A percentile compares a stretch with the other conserved stretches of the same genome.
Conservation (phyloP, 2,888 invertebrate genomes). For the Sesamia inferens region DNA sequence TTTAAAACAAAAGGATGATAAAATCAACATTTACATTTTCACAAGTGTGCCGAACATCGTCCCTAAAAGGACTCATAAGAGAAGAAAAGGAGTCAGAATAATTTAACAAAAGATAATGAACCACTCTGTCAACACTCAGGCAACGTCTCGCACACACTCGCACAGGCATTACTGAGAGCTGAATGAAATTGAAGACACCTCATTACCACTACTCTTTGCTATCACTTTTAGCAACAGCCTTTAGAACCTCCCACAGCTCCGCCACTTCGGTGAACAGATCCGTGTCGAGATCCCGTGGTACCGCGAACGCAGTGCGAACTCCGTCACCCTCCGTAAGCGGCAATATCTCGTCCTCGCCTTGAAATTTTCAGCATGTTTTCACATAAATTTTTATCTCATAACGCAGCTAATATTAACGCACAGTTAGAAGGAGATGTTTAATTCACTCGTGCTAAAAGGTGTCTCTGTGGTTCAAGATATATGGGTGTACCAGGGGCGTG, state of each 20-base stretch:
- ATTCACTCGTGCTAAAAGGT: slow-evolving; percentile 41
- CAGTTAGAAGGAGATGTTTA: slow-evolving; percentile 52
- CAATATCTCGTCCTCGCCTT: slow-evolving; percentile 61
- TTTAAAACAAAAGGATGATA: slow-evolving; percentile 13
- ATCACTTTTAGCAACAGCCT: slow-evolving; percentile 23
- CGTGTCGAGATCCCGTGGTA: slow-evolving; percentile 62
- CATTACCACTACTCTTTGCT: slow-evolving; percentile 58
- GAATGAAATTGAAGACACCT: slow-evolving; percentile 68
- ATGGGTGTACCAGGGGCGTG: slow-evolving; percentile 7
- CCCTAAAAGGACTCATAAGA: slow-evolving; percentile 35
- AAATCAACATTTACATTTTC: slow-evolving; percentile 29
- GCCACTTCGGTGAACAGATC: slow-evolving; percentile 46
- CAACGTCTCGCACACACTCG: slow-evolving; percentile 62
- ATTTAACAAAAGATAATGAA: slow-evolving; percentile 73
- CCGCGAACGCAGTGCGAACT: slow-evolving; percentile 47
- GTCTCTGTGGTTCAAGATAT: slow-evolving; percentile 28
- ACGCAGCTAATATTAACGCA: slow-evolving; percentile 58
- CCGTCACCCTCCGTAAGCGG: slow-evolving; percentile 60
- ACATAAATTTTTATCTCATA: slow-evolving; percentile 66
- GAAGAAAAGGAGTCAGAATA: slow-evolving; percentile 54
- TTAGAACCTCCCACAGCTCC: slow-evolving; percentile 22
- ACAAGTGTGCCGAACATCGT: slow-evolving; percentile 19
- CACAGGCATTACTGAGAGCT: slow-evolving; percentile 64
- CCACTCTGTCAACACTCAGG: slow-evolving; percentile 72
- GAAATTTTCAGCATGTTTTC: slow-evolving; percentile 70